These are phyloP conservation scores for Chondrosia reniformis DNA, from an alignment of 37 sponge, comb jelly and placozoan genomes.

Conservation along the genomic window DNA sequence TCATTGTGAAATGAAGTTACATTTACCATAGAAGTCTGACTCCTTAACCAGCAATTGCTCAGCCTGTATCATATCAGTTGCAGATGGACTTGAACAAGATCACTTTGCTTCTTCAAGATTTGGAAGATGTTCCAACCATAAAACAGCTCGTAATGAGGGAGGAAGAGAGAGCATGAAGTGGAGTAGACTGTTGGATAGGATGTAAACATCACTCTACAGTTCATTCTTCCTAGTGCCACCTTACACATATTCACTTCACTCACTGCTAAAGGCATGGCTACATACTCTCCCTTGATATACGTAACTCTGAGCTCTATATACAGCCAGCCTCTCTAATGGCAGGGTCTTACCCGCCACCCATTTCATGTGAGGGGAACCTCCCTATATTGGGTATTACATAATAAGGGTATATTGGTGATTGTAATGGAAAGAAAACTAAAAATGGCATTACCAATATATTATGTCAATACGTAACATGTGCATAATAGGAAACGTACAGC, in stretches of 20 bases:
- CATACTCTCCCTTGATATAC: no score
- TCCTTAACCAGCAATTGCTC: no score
- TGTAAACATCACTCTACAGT: no score
- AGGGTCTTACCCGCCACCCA: slow-evolving; percentile 67
- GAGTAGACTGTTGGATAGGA: no score
- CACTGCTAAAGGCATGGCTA: no score
- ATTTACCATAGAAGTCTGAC: no score
- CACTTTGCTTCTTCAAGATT: slow-evolving; percentile 25
- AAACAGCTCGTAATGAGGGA: slow-evolving; percentile 53
- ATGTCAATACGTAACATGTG: background rate
- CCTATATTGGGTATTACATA: slow-evolving; percentile 29
- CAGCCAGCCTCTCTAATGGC: slow-evolving; percentile 70
- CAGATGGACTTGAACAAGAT: slow-evolving; percentile 27
- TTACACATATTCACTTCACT: no score
- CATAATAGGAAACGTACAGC: background rate
- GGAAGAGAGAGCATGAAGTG: no score
- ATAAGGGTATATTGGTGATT: no score
- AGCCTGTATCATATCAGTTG: background rate
- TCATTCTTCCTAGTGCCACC: no score
- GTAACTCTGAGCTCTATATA: slow-evolving; percentile 51
- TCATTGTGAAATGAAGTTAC: no score
- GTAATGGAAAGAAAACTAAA: no score
- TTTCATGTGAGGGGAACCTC: slow-evolving; percentile 62
- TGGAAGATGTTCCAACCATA: slow-evolving; percentile 72
- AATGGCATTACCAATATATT: background rate